Conservation (phyloP, 30 jellyfish, hydroid and myxozoan genomes). For the Pelagia noctiluca region DNA sequence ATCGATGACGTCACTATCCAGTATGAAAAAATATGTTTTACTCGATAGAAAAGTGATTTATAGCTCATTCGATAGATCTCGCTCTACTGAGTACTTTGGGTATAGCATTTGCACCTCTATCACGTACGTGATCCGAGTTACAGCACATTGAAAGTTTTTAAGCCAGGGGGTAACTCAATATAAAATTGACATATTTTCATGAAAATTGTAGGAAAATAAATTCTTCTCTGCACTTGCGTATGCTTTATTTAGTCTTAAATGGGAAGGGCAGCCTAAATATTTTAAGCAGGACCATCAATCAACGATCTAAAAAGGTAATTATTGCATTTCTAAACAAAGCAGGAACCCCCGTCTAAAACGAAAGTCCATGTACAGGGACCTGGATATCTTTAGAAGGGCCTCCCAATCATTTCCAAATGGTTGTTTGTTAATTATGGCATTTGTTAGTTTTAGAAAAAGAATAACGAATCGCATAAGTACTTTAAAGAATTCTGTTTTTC, state of each 20-base stretch:
- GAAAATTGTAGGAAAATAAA: not conserved
- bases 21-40: not conserved
- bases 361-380: conserved; percentile 8
- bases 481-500: too few relatives aligned
- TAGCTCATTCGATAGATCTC: conserved; percentile 5
- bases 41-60: not conserved
- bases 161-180: not conserved
- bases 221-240: not conserved
- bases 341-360: conserved; percentile 2
- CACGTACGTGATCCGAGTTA: not conserved
- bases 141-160: not conserved
- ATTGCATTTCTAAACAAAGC: conserved; percentile 4
- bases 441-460: not conserved
- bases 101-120: conserved; percentile 3
- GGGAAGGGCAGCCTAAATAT: conserved; percentile 8
- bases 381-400: not conserved
- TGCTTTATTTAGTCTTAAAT: not conserved
- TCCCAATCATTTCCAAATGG: conserved; percentile 2
- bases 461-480: too few relatives aligned
- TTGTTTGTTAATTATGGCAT: not conserved
- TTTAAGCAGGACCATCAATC: not conserved
- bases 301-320: conserved; percentile 1
- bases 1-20: conserved; percentile 6
- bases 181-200: not conserved
- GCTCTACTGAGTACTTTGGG: conserved; percentile 8